Evolutionary conservation across 1,140 invertebrate genomes (phyloP).

Genomic region (Homarus americanus): DNA sequence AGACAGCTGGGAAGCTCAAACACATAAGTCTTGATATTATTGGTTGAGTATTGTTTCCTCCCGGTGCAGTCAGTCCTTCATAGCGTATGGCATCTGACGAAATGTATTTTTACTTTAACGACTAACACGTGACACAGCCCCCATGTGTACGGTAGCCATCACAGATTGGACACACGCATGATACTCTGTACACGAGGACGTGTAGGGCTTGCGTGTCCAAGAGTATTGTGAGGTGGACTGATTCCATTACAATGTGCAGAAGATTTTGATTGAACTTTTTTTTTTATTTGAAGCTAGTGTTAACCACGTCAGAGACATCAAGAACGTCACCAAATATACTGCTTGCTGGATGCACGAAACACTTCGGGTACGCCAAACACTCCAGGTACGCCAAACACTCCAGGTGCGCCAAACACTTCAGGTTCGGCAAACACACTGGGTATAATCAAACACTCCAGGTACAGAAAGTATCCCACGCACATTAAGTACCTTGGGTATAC

Average conservation of each 20-base stretch:
- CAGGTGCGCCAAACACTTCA: neutral
- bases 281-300: no score
- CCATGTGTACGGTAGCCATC: no score
- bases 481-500: neutral
- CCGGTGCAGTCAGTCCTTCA: neutral
- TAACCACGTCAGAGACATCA: no score
- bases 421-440: no score
- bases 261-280: no score
- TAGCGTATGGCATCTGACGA: neutral
- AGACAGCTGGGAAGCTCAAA: neutral
- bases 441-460: neutral
- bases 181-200: no score
- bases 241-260: no score
- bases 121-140: neutral
- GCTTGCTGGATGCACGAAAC: neutral
- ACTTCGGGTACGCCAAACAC: neutral
- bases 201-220: no score
- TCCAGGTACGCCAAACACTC: neutral
- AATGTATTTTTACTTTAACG: neutral
- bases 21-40: neutral
- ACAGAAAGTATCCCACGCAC: neutral
- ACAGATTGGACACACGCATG: no score
- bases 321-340: no score
- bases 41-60: neutral
- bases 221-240: no score